Evolutionary conservation across 2,113 vertebrate species (phyloP).

Genomic region (Xyliphius kryptos): DNA sequence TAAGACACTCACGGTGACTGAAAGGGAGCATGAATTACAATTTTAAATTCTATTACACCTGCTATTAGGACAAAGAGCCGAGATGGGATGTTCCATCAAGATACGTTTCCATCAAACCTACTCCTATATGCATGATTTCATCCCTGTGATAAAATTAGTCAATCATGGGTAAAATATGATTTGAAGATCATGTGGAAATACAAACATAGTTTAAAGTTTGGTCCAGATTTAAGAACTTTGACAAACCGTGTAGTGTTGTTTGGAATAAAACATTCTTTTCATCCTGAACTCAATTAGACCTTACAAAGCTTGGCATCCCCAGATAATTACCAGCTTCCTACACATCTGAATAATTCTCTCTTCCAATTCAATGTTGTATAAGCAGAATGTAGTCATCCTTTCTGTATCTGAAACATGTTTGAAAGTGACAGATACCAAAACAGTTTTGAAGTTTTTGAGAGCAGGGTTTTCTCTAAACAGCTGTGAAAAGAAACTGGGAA

Average conservation of each 20-base stretch:
- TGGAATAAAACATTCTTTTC: constrained; percentile 68
- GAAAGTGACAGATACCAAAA: constrained; percentile 13
- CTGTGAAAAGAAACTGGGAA: constrained; percentile 18
- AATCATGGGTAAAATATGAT: constrained; percentile 56
- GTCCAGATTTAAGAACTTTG: constrained; percentile 57
- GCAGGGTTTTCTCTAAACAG: constrained; percentile 16
- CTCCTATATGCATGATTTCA: constrained; percentile 24
- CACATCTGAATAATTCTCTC: constrained; percentile 70
- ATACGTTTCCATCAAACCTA: neutral
- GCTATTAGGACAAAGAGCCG: constrained; percentile 16
- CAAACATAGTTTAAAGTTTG: constrained; percentile 62
- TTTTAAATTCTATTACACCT: constrained; percentile 26
- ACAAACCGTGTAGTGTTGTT: constrained; percentile 66
- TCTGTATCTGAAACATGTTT: neutral
- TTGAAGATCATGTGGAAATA: constrained; percentile 49
- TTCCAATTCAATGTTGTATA: constrained; percentile 59
- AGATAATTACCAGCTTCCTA: constrained; percentile 73
- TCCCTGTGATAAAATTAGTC: constrained; percentile 49
- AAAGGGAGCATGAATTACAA: constrained; percentile 26
- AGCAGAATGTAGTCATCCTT: neutral
- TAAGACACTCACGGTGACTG: constrained; percentile 10
- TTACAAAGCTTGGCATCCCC: constrained; percentile 73
- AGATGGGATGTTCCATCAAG: constrained; percentile 20
- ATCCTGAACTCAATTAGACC: constrained; percentile 74
- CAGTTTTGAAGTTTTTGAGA: constrained; percentile 36